These are phyloP conservation scores for Sphyrna mokarran DNA, from an alignment of 2,113 vertebrate genomes.

Conservation along the genomic window DNA sequence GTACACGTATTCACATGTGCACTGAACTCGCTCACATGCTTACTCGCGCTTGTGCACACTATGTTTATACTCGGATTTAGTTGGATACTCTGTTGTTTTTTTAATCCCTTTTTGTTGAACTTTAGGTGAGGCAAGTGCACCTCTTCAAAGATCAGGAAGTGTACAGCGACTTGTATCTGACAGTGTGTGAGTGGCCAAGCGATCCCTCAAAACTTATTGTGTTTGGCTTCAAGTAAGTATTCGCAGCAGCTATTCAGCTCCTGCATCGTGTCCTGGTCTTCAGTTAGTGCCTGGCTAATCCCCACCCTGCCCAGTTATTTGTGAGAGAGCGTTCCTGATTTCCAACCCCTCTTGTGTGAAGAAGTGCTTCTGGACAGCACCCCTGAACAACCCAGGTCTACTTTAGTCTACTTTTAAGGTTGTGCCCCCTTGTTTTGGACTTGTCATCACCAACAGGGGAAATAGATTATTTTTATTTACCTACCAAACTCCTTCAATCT, in stretches of 20 bases:
- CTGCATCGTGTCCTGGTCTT: neutral
- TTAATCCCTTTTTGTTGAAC: neutral
- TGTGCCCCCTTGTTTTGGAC: neutral
- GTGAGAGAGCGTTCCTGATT: neutral
- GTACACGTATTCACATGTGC: too few species aligned
- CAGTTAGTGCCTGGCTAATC: neutral
- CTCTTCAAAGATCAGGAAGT: conserved; percentile 86
- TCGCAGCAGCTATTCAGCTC: neutral
- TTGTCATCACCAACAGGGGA: too few species aligned
- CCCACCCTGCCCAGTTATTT: too few species aligned
- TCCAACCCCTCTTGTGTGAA: neutral
- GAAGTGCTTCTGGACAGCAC: too few species aligned
- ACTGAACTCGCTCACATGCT: too few species aligned
- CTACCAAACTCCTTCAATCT: too few species aligned
- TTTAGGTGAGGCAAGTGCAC: conserved; percentile 76
- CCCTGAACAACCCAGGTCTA: neutral
- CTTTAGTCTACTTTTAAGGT: neutral
- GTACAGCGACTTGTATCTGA: conserved; percentile 84
- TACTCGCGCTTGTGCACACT: neutral
- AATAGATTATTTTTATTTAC: too few species aligned
- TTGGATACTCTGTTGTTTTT: neutral
- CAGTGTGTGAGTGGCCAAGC: conserved; percentile 86
- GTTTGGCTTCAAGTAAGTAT: conserved; percentile 85
- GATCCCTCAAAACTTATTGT: conserved; percentile 83
- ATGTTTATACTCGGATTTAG: neutral